A percentile compares a stretch with the other conserved stretches of the same genome.
Conservation (phyloP, 2,797 vertebrate genomes). For the Macrochelys suwanniensis region DNA sequence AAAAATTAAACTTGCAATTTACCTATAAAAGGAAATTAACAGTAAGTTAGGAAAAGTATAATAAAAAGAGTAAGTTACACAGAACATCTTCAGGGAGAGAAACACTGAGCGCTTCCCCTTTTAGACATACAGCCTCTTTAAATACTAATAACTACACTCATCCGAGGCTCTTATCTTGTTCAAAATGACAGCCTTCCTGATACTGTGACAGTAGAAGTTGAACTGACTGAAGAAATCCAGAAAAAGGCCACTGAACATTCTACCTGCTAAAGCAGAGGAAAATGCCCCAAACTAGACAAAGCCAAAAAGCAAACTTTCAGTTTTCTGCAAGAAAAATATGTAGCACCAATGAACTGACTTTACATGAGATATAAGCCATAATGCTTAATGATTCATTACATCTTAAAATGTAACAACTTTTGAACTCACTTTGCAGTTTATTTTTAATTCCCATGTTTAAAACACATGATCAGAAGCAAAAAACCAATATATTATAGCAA, state of each 20-base stretch:
- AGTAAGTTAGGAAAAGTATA: neutral
- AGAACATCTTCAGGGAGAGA: neutral
- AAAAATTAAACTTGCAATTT: neutral
- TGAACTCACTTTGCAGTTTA: neutral
- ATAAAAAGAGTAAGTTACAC: neutral
- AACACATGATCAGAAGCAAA: neutral
- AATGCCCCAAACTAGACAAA: neutral
- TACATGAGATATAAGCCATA: neutral
- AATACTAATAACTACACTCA: constrained; percentile 31
- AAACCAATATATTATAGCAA: neutral
- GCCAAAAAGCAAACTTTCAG: neutral
- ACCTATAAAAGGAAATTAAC: neutral
- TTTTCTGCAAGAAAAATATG: neutral
- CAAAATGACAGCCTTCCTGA: constrained; percentile 34
- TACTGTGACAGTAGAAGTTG: neutral
- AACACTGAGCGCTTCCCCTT: neutral
- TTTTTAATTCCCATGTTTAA: constrained; percentile 34
- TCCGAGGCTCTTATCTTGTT: neutral
- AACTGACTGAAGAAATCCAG: constrained; percentile 10
- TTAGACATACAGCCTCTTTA: constrained; percentile 1
- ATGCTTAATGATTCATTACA: neutral
- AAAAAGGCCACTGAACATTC: neutral
- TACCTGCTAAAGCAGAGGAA: neutral
- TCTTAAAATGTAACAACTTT: neutral
- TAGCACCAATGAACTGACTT: neutral